Percentiles rank a stretch among this genome's conserved stretches.
phyloP scores from a whole-genome alignment of 1,140 invertebrate species.

The Zaprionus lachaisei region DNA sequence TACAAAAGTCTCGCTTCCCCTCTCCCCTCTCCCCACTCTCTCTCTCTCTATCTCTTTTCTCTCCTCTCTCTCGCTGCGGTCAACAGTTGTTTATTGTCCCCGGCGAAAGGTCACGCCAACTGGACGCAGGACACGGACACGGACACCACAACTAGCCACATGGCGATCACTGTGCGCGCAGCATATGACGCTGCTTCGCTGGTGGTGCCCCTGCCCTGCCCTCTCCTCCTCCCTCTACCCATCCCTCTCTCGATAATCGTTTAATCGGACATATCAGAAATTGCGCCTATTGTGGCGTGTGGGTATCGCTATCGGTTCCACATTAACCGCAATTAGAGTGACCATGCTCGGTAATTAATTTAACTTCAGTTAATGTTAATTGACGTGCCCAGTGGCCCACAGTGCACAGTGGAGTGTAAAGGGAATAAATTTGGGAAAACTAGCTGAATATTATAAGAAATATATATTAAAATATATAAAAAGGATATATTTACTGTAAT shows the following conservation, averaged over 20 bases:
- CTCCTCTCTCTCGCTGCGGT: conserved; percentile 28
- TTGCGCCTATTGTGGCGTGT: conserved; percentile 56
- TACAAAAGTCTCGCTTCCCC: conserved; percentile 40
- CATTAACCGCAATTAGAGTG: conserved; percentile 74
- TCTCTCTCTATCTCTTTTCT: neutral
- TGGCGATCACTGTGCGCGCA: conserved; percentile 12
- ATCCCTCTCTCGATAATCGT: conserved; percentile 52
- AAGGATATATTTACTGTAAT: neutral
- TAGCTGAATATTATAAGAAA: neutral
- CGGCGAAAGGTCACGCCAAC: conserved; percentile 38
- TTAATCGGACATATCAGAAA: conserved; percentile 69
- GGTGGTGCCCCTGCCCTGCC: neutral
- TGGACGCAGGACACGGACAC: conserved; percentile 10
- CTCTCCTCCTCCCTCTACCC: neutral
- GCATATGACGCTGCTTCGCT: conserved; percentile 23
- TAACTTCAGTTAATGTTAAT: conserved; percentile 75
- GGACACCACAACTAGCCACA: conserved; percentile 18
- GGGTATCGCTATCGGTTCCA: conserved; percentile 60
- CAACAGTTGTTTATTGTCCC: conserved; percentile 55
- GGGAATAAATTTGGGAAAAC: neutral
- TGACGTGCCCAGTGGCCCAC: conserved; percentile 34
- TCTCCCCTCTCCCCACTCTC: neutral
- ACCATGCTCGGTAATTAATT: conserved; percentile 71
- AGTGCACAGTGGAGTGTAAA: conserved; percentile 30
- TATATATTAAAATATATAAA: neutral